Base-by-base conservation (phyloP, 2,797 vertebrate genomes). In the Chiroxiphia lanceolata region DNA sequence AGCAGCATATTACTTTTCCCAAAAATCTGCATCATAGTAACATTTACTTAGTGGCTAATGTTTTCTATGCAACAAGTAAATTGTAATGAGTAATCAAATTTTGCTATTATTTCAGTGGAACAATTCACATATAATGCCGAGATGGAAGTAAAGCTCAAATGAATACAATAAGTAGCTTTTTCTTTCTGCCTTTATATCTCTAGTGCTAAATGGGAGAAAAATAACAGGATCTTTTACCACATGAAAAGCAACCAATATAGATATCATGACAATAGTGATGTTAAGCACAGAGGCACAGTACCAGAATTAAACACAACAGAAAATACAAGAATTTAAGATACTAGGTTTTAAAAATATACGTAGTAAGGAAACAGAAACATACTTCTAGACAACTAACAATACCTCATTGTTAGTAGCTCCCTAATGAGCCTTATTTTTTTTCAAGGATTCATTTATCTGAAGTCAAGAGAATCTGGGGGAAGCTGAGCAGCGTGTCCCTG, bases 401-500 rank as follows among this genome's bases (percentile, higher is more conserved):
- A n/a, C 33, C 51, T 59, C 64, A 77, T 18, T 53, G 11, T 53
- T 53, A 53, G 51, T 31, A 53, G 27, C 27, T 53, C 51, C 27
- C 27, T 53, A 53, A n/a, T 16, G 3, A 53, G 8, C 10, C 36
- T 69, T n/a, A 3, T 18, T 63, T 79, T 60, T 67, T 81, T 16
- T 16, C 8, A 61, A 61, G 31, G 26, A 29, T 77, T 79, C 27
- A 31, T 29, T 72, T 82, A 63, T 13, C 33, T 80, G 64, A 67
- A 76, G 20, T 72, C 34, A 74, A 36, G 36, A 83, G 19, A 5
- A 5, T 31, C 23, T 78, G 16, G 27, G 38, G 20, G 23, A 61
- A 54, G 34, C 8, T 0, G 1, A 31, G 27, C 13, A 29, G 21
- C 0, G 2, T 57, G 31, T 6, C 17, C 3, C 27, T 60, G 22